Evolutionary conservation across 2,113 vertebrate genomes (phyloP), one percentile per base, ranked within the genome.

Genomic region (Brachypteracias leptosomus): DNA sequence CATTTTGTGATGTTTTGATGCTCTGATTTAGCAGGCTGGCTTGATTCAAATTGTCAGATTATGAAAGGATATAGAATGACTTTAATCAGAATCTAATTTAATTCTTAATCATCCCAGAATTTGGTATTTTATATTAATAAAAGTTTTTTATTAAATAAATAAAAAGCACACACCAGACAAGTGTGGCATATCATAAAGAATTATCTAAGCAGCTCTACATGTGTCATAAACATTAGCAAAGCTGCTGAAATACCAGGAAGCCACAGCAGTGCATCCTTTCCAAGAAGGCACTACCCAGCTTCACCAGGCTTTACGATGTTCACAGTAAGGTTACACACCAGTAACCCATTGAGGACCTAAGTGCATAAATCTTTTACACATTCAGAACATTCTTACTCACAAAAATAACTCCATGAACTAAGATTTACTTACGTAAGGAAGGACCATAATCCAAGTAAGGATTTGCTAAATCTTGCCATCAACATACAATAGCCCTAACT

Each of bases 261-360:
- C 10, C 13, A 24, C 42, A 25, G 35, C 31, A 44, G 40, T 0
- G 0, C 12, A 13, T 19, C n/a, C 25, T 42, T 74, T 21, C 38
- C 29, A 5, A 16, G 51, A 7, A 28, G 42, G 16, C 35, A 4
- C 44, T 10, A 13, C 10, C 14, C 19, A 42, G 22, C 22, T 14
- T 3, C 3, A 4, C 15, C 2, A 0, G 7, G 14, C 44, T 52
- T 33, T 13, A 13, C 0, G 0, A 7, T 6, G 16, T 17, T n/a
- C 18, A 1, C 4, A 21, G 6, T 0, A 2, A 35, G 28, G 26
- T 46, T 13, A 40, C 16, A 8, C 6, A 25, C 29, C 67, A 31
- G 33, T 3, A 10, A 16, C 12, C 59, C 11, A 6, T 4, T 10
- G 76, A 46, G 70, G 33, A 36, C 54, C 21, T 6, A 35, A 11